These are phyloP conservation scores for Microctenopoma lineatum DNA, from an alignment of 2,797 vertebrate species.

Conservation along the genomic window DNA sequence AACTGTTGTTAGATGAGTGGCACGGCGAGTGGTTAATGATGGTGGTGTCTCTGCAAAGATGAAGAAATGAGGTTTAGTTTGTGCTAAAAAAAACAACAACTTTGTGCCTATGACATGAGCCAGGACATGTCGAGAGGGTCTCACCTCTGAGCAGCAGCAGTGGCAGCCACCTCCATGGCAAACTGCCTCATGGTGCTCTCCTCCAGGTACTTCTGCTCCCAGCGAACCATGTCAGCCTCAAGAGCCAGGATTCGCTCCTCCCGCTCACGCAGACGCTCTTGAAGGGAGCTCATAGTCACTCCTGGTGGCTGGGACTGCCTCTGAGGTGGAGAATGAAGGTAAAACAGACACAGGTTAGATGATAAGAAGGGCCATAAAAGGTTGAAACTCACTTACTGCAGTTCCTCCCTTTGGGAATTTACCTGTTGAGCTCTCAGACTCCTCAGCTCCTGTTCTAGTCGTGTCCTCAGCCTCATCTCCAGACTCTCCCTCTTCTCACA, in stretches of 20 bases:
- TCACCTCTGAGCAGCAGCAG: conserved; percentile 92
- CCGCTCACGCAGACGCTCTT: conserved; percentile 92
- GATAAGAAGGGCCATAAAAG: neutral
- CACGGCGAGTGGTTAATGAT: conserved; percentile 97
- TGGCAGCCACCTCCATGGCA: conserved; percentile 97
- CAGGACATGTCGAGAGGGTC: neutral
- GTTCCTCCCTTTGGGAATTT: conserved; percentile 9
- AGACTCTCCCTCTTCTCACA: conserved; percentile 96
- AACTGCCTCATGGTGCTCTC: conserved; percentile 99
- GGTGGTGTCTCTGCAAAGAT: conserved; percentile 81
- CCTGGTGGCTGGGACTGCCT: conserved; percentile 73
- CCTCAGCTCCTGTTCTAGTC: conserved; percentile 95
- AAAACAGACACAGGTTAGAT: neutral
- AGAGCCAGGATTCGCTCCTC: conserved; percentile 96
- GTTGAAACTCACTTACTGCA: neutral
- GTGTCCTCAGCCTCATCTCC: conserved; percentile 92
- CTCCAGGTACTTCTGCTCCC: conserved; percentile 98
- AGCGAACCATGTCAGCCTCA: conserved; percentile 97
- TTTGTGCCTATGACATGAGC: neutral
- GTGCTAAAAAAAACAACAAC: neutral
- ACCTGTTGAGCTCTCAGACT: conserved; percentile 95
- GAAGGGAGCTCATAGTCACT: conserved; percentile 79
- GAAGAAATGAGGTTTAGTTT: conserved; percentile 15
- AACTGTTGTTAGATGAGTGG: conserved; percentile 95
- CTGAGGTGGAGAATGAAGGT: conserved; percentile 50